These are phyloP conservation scores for Chydorus sphaericus DNA, from an alignment of 2,888 invertebrate species.

Conservation along the genomic window DNA sequence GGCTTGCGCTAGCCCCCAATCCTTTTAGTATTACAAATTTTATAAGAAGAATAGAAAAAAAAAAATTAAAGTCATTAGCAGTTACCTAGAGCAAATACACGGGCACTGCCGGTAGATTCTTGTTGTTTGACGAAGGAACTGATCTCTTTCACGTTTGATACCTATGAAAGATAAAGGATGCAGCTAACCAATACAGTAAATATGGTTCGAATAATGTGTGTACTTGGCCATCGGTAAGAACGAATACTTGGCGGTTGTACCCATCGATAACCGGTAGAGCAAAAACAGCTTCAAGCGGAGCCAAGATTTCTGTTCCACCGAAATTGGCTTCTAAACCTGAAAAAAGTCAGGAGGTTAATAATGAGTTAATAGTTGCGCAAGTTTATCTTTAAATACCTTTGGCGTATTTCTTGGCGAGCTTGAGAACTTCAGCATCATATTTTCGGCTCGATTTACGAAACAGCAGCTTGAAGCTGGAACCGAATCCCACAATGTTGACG, in stretches of 20 bases:
- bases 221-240: conserved; percentile 29
- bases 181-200: too few relatives aligned
- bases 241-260: conserved; percentile 24
- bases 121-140: conserved; percentile 22
- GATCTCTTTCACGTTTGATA: conserved; percentile 25
- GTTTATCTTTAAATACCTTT: too few relatives aligned
- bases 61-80: too few relatives aligned
- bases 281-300: conserved; percentile 23
- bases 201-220: too few relatives aligned
- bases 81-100: conserved; percentile 26
- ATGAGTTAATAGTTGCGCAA: too few relatives aligned
- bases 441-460: conserved; percentile 22
- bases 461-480: conserved; percentile 22
- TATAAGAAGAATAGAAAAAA: too few relatives aligned
- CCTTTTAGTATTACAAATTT: too few relatives aligned
- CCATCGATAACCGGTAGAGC: conserved; percentile 18
- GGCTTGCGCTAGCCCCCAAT: conserved; percentile 26
- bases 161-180: too few relatives aligned
- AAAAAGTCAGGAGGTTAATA: too few relatives aligned
- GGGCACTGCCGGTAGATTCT: conserved; percentile 22
- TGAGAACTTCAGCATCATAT: conserved; percentile 22
- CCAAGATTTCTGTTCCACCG: conserved; percentile 26
- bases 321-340: conserved; percentile 24
- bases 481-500: conserved; percentile 32
- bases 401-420: conserved; percentile 18